phyloP scores from a whole-genome alignment of 2,888 invertebrate species.

The Eilema caniola region DNA sequence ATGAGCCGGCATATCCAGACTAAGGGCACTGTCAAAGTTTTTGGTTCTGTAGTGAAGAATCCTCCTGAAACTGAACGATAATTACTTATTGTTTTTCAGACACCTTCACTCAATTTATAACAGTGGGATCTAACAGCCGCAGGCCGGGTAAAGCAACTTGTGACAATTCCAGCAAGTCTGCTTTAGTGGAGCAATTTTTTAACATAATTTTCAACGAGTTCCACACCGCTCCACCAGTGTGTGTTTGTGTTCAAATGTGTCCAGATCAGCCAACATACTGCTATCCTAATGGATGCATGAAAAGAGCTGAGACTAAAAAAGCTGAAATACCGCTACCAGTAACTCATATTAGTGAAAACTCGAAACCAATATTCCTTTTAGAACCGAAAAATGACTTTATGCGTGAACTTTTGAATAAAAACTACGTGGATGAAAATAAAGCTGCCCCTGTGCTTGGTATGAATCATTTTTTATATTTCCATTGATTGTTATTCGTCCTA shows the following conservation, averaged over 20 bases:
- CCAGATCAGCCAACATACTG: constrained; percentile 72
- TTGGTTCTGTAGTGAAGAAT: neutral
- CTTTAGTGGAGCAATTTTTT: constrained; percentile 74
- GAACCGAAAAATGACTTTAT: constrained; percentile 61
- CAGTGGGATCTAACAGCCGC: constrained; percentile 30
- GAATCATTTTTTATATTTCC: neutral
- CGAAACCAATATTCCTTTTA: constrained; percentile 59
- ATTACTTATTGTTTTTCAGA: constrained; percentile 50
- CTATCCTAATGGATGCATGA: constrained; percentile 77
- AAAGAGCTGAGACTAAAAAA: constrained; percentile 50
- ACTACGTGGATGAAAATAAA: constrained; percentile 47
- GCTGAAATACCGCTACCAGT: constrained; percentile 36
- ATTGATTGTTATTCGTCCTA: neutral
- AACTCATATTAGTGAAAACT: constrained; percentile 47
- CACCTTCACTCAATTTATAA: constrained; percentile 48
- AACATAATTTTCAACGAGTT: constrained; percentile 76
- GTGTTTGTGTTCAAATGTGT: constrained; percentile 79
- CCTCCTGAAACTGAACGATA: neutral
- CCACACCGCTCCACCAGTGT: constrained; percentile 67
- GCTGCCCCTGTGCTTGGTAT: constrained; percentile 25
- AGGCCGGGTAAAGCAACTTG: constrained; percentile 49
- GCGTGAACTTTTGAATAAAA: constrained; percentile 55
- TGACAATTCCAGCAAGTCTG: constrained; percentile 54
- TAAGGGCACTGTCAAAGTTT: no score
- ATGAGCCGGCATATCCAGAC: no score